Evolutionary conservation across 2,888 invertebrate genomes (phyloP).

Genomic region (Rhamphomyia laevipes): DNA sequence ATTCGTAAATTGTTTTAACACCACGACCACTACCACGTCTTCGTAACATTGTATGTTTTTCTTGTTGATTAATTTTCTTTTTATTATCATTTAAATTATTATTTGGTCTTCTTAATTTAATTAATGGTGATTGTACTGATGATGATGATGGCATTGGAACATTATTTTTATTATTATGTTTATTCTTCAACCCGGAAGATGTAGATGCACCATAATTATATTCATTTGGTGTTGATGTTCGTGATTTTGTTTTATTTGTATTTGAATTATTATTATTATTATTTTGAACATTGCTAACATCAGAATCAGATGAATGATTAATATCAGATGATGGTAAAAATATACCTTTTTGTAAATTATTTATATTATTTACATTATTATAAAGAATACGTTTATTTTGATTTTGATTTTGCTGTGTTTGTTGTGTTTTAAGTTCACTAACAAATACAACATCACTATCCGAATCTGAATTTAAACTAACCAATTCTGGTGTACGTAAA

Average conservation of each 20-base stretch:
- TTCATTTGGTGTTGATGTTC: neutral
- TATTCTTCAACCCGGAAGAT: neutral
- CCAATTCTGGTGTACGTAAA: conserved; percentile 35
- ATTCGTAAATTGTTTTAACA: too few relatives aligned
- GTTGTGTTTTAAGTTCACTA: conserved; percentile 6
- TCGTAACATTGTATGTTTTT: too few relatives aligned
- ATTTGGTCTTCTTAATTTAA: too few relatives aligned
- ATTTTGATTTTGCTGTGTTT: neutral
- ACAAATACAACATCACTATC: conserved; percentile 38
- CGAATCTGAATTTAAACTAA: conserved; percentile 31
- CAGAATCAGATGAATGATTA: conserved; percentile 1
- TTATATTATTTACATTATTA: neutral
- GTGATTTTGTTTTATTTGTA: neutral
- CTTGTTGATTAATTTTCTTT: too few relatives aligned
- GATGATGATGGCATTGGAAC: too few relatives aligned
- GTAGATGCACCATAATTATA: neutral
- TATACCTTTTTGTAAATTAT: neutral
- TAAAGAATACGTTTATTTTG: neutral
- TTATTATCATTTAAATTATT: too few relatives aligned
- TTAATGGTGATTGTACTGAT: too few relatives aligned
- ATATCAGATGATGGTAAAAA: conserved; percentile 1
- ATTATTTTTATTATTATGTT: too few relatives aligned
- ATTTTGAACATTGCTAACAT: neutral
- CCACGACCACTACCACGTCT: too few relatives aligned
- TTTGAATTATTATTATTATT: too few relatives aligned